Conservation (phyloP, 2,888 invertebrate species). For the Tineola bisselliella region DNA sequence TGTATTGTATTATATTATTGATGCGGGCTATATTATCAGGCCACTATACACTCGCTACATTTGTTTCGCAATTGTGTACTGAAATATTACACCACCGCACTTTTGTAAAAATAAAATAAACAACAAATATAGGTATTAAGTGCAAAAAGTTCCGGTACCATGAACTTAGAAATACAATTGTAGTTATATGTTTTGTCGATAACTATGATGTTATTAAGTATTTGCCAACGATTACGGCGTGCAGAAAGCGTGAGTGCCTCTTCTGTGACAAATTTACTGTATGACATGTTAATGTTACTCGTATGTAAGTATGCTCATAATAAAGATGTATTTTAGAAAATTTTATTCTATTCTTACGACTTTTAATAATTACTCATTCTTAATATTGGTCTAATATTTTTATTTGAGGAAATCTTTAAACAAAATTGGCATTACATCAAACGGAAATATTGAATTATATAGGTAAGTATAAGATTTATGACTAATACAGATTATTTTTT, state of each 20-base stretch:
- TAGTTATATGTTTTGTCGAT: neutral
- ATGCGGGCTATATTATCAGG: neutral
- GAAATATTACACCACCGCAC: too few species aligned
- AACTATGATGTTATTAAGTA: neutral
- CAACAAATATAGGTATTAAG: neutral
- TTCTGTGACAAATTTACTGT: slow-evolving; percentile 49
- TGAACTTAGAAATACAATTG: slow-evolving; percentile 1
- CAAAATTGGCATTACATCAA: too few species aligned
- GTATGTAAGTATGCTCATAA: neutral
- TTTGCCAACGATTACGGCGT: slow-evolving; percentile 39
- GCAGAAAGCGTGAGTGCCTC: slow-evolving; percentile 62
- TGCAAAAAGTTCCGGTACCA: neutral
- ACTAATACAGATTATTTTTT: neutral
- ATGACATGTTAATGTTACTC: slow-evolving; percentile 22
- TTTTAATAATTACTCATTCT: neutral
- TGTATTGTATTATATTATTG: neutral
- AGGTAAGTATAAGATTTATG: neutral
- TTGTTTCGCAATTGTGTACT: neutral
- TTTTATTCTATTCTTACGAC: neutral
- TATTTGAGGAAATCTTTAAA: neutral
- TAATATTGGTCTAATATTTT: neutral
- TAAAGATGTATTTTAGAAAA: neutral
- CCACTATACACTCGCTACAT: neutral
- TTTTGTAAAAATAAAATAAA: too few species aligned
- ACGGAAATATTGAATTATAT: neutral